Percentiles rank a stretch among this genome's conserved stretches.
These are phyloP conservation scores for Samia ricini DNA, from an alignment of 1,140 invertebrate genomes.

Conservation along the genomic window DNA sequence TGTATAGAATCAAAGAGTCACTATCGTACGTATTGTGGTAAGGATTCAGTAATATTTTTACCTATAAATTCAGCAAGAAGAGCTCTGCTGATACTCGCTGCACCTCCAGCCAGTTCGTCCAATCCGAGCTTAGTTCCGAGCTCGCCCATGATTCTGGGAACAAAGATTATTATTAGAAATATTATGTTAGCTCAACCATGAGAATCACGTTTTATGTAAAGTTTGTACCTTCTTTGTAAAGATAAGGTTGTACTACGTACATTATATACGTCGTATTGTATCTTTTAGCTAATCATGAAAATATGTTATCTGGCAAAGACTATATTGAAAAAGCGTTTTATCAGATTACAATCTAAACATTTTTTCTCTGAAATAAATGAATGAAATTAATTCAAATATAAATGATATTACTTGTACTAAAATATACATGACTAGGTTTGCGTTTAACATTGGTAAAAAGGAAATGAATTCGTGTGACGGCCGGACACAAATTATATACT, in stretches of 20 bases:
- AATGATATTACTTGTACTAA: too few relatives aligned
- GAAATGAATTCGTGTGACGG: conserved; percentile 6
- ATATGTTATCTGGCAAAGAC: neutral
- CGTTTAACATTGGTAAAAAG: neutral
- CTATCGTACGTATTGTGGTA: neutral
- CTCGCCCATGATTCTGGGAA: conserved; percentile 75
- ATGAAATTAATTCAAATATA: neutral
- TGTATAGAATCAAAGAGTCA: too few relatives aligned
- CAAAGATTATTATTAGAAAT: conserved; percentile 23
- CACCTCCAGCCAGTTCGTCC: conserved; percentile 82
- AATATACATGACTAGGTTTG: too few relatives aligned
- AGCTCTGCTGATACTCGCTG: conserved; percentile 79
- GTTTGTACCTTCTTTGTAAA: neutral
- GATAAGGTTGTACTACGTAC: neutral
- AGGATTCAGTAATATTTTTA: conserved; percentile 24
- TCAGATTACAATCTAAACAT: neutral
- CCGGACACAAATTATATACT: conserved; percentile 48
- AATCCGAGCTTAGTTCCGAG: conserved; percentile 81
- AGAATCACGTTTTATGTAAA: neutral
- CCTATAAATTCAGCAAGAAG: conserved; percentile 89
- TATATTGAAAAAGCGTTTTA: neutral
- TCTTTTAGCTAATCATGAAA: neutral
- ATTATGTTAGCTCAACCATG: neutral
- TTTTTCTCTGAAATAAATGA: neutral
- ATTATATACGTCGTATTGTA: neutral